A percentile compares a stretch with the other conserved stretches of the same genome.
Evolutionary conservation across 2,888 invertebrate species (phyloP).

Genomic region (Ceriagrion tenellum): DNA sequence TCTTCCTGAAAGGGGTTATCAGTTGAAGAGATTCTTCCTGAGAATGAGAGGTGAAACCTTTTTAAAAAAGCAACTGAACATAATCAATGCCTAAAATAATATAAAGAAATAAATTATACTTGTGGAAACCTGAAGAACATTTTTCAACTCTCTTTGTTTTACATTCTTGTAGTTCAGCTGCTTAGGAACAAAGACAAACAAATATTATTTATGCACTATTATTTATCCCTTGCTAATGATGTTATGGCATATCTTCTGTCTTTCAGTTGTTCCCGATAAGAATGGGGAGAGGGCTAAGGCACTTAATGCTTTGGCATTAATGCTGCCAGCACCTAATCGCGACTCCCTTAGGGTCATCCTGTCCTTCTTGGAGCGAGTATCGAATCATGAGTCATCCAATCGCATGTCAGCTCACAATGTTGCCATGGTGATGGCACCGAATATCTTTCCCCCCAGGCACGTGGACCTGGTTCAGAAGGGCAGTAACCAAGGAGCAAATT

Average conservation of each 20-base stretch:
- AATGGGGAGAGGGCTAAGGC: slow-evolving; percentile 77
- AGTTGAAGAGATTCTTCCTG: too few species aligned
- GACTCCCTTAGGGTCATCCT: slow-evolving; percentile 89
- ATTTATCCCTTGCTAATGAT: too few species aligned
- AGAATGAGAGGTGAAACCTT: too few species aligned
- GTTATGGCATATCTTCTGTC: background rate
- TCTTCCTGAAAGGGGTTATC: too few species aligned
- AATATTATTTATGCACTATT: too few species aligned
- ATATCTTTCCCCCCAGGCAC: slow-evolving; percentile 90
- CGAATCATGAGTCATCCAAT: slow-evolving; percentile 84
- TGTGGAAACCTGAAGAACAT: too few species aligned
- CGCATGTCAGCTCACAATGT: slow-evolving; percentile 96
- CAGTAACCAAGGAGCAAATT: slow-evolving; percentile 45
- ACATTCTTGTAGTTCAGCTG: background rate
- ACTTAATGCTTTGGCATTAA: slow-evolving; percentile 88
- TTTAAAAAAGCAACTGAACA: too few species aligned
- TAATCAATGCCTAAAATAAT: too few species aligned
- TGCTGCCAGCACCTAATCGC: slow-evolving; percentile 91
- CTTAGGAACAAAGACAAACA: background rate
- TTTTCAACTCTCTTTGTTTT: too few species aligned
- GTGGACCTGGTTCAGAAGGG: slow-evolving; percentile 71
- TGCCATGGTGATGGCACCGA: slow-evolving; percentile 97
- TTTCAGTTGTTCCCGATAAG: slow-evolving; percentile 47
- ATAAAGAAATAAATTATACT: too few species aligned
- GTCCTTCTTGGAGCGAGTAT: slow-evolving; percentile 87